Evolutionary conservation across 1,140 invertebrate species (phyloP).

Genomic region (Arion vulgaris): DNA sequence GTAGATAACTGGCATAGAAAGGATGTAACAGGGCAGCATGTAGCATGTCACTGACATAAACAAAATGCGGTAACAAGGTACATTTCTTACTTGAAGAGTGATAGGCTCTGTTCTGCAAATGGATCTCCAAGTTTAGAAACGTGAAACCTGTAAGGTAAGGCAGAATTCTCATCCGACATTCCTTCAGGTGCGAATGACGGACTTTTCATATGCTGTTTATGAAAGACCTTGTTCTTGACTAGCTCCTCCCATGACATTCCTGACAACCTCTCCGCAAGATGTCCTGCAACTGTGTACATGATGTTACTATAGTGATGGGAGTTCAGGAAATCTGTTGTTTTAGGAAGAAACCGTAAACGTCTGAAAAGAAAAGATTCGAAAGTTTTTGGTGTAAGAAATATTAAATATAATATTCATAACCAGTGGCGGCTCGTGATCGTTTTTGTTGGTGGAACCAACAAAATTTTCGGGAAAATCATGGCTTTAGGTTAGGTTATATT

Average conservation of each 20-base stretch:
- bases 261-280: conserved; percentile 25
- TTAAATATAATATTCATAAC: no score
- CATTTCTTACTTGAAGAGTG: conserved; percentile 27
- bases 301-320: conserved; percentile 29
- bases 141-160: conserved; percentile 27
- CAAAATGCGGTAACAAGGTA: no score
- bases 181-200: conserved; percentile 12
- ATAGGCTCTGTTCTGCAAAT: conserved; percentile 5
- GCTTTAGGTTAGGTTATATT: no score
- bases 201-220: neutral
- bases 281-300: conserved; percentile 29
- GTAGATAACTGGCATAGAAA: no score
- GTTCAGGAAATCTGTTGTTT: neutral
- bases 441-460: no score
- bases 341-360: conserved; percentile 22
- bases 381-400: no score
- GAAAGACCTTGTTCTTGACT: conserved; percentile 8
- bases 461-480: no score
- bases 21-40: no score
- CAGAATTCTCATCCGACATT: neutral
- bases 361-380: conserved; percentile 21
- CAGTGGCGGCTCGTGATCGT: no score
- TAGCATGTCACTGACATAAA: no score
- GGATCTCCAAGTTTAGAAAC: neutral
- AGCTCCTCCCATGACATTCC: conserved; percentile 13